These are phyloP conservation scores for Tadarida brasiliensis DNA, from an alignment of 2,797 vertebrate species.

Conservation along the genomic window DNA sequence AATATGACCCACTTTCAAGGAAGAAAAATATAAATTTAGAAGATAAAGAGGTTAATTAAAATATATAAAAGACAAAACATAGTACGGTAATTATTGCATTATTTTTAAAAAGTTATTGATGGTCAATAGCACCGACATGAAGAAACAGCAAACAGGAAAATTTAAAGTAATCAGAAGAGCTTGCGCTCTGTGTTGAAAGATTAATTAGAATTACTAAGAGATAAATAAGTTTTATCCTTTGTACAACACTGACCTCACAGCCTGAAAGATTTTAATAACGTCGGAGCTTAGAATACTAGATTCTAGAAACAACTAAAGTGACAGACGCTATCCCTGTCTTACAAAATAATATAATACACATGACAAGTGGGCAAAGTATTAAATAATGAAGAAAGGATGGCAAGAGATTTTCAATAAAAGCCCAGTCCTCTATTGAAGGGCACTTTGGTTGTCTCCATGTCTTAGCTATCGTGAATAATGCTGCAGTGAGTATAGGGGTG, in stretches of 20 bases:
- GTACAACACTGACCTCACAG: not conserved
- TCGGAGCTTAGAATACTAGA: not conserved
- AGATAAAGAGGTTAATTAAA: not conserved
- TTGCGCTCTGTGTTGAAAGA: not conserved
- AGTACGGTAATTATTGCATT: not conserved
- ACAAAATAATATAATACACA: not conserved
- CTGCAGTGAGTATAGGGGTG: not conserved
- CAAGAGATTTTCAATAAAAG: constrained; percentile 2
- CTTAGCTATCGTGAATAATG: not conserved
- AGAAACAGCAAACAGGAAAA: not conserved
- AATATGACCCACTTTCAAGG: constrained; percentile 87
- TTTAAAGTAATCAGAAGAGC: not conserved
- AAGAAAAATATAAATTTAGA: constrained; percentile 58
- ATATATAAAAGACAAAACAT: not conserved
- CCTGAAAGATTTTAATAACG: not conserved
- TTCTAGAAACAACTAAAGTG: not conserved
- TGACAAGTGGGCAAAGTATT: not conserved
- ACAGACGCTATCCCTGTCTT: not conserved
- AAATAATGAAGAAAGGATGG: not conserved
- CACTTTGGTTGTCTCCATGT: not conserved
- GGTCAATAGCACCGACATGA: not conserved
- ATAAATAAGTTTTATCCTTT: not conserved
- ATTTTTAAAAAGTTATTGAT: not conserved
- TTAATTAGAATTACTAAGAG: not conserved
- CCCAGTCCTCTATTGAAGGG: not conserved